Evolutionary conservation across 1,140 invertebrate species (phyloP), one percentile per base, ranked within the genome.

Genomic region (Caenorhabditis elegans): DNA sequence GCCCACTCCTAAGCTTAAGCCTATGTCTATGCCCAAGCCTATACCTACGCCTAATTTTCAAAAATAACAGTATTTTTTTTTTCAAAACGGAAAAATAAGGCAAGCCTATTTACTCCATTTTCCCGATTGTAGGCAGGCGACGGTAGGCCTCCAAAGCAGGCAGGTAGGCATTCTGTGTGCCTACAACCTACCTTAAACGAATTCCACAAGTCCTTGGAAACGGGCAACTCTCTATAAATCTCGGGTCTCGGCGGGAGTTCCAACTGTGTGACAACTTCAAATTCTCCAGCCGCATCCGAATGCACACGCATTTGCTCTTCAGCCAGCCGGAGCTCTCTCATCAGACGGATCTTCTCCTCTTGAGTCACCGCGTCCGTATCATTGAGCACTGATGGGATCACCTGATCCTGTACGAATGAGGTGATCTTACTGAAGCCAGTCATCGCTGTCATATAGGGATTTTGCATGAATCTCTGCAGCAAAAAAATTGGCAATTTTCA

Each of bases 391-490:
- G 82, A 79, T 0, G 76, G 76, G 17, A 83, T 83, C 8, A 83
- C 82, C 51, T 85, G 85, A 78, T 85, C 85, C 28, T 85, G 84
- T 19, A 85, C 81, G 24, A 85, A 85, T 11, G 79, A 48, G 22
- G 83, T 83, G 17, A 85, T 80, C 46, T 85, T 85, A 34, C 83
- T 79, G 22, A 85, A 70, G 17, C 84, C 85, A 28, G 85, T 85
- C 60, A 85, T 77, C 8, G 85, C 84, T n/a, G 85, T 83, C 34
- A 80, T 80, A 22, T 85, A 85, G 3, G 85, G 85, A 34, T 85
- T 78, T 28, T 80, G 49, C 76, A 85, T 85, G 17, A 85, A 55
- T 53, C 85, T 34, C 85, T 85, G 60, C 70, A 83, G 83, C 2
- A 34, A 11, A 28, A 2, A 31, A n/a, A n/a, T n/a, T n/a, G n/a